Evolutionary conservation across 1,140 invertebrate genomes (phyloP).

Genomic region (Diorhabda sublineata): DNA sequence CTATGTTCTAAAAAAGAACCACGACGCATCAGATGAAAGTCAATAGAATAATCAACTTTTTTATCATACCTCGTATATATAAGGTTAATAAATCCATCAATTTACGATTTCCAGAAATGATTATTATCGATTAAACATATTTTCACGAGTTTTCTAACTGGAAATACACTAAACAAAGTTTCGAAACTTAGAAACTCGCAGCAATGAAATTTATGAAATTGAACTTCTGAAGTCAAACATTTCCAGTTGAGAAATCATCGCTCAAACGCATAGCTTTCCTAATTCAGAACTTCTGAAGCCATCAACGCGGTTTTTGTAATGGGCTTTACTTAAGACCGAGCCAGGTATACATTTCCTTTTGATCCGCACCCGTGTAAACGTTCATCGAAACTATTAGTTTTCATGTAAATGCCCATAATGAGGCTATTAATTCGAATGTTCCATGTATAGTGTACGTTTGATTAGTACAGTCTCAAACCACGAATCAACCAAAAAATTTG

Average conservation of each 20-base stretch:
- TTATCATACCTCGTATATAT: no score
- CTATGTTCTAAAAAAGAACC: no score
- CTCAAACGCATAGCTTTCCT: neutral
- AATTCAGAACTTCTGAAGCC: neutral
- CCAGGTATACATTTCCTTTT: constrained; percentile 12
- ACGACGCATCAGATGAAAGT: no score
- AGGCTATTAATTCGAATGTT: constrained; percentile 13
- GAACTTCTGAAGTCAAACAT: neutral
- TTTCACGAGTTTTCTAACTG: no score
- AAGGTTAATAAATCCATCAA: no score
- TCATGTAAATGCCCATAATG: constrained; percentile 8
- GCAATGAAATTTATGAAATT: neutral
- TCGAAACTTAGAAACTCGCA: no score
- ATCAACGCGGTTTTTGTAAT: constrained; percentile 4
- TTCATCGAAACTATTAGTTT: constrained; percentile 11
- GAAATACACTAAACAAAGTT: no score
- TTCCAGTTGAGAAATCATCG: neutral
- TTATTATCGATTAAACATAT: no score
- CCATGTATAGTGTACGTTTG: neutral
- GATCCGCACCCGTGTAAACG: constrained; percentile 4
- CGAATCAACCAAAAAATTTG: no score
- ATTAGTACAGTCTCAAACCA: neutral
- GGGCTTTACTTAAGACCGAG: constrained; percentile 1
- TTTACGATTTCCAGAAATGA: no score
- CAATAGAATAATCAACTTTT: no score